Conservation (phyloP, 2,797 vertebrate species). For the Anniella stebbinsi region DNA sequence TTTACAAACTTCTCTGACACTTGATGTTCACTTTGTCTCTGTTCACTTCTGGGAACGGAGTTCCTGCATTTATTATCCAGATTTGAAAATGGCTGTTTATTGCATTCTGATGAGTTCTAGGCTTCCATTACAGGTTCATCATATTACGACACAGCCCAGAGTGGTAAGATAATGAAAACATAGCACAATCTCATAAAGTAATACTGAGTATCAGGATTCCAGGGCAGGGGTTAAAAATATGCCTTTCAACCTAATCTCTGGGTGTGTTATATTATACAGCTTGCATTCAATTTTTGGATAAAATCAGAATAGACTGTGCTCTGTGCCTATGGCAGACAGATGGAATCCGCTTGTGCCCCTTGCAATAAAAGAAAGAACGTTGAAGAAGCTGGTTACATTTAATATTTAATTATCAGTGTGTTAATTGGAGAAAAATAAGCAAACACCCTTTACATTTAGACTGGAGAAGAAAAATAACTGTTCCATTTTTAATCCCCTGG, state of each 20-base stretch:
- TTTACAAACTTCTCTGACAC: slow-evolving; percentile 33
- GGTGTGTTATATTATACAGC: too few species aligned
- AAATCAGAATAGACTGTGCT: background rate
- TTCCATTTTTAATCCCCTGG: background rate
- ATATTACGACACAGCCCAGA: background rate
- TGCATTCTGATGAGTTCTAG: slow-evolving; percentile 21
- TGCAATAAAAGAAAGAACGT: background rate
- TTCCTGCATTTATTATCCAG: slow-evolving; percentile 38
- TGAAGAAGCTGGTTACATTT: background rate
- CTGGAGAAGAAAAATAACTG: background rate
- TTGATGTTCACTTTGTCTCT: slow-evolving; percentile 40
- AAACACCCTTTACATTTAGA: background rate
- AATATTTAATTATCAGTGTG: background rate
- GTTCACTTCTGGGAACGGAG: slow-evolving; percentile 24
- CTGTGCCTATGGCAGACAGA: background rate
- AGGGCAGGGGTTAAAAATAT: background rate
- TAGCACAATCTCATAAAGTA: background rate
- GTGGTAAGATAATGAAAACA: slow-evolving; percentile 28
- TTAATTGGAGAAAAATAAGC: background rate
- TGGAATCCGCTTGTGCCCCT: background rate
- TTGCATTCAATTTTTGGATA: background rate
- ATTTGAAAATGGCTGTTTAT: slow-evolving; percentile 31
- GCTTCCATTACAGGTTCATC: slow-evolving; percentile 5
- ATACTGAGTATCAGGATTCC: background rate
- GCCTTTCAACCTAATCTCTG: slow-evolving; percentile 16